Evolutionary conservation across 2,113 vertebrate species (phyloP), one percentile per base, ranked within the genome.

Genomic region (Siniperca chuatsi): DNA sequence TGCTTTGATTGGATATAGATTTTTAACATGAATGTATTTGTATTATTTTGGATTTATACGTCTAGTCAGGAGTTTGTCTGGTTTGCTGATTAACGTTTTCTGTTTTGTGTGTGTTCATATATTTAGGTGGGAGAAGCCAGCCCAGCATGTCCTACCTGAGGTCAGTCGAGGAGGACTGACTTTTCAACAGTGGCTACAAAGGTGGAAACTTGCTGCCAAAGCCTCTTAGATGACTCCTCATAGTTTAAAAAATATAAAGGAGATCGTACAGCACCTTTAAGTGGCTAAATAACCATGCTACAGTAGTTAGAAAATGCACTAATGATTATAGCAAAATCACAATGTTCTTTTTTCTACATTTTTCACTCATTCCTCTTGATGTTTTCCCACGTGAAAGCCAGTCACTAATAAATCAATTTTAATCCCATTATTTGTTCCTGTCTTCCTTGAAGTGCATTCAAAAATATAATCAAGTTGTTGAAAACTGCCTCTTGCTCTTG

Each of bases 121-220:
- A n/a, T 81, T 12, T 67, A 97, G 96, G 96, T 97, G 96, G 96
- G 94, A 96, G 78, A 95, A 94, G 86, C 96, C 96, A 0, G 96
- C 89, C 0, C 96, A 97, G 91, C 92, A 94, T 69, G 91, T 89
- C 29, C 87, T 97, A 1, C 93, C 96, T 2, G 92, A 94, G 2
- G 66, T 95, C 82, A 78, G 35, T 3, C 88, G 89, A 72, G 92
- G 92, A 35, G 96, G 95, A 25, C 86, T 94, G 81, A 96, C 94
- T 44, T 93, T 95, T 73, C 94, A 94, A 15, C 95, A 96, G 88
- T 97, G 96, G 96, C 81, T 96, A 2, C 95, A 96, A 72, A 86
- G 92, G 57, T 97, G 96, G 96, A 96, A 89, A 84, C 79, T 95
- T 57, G 95, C 95, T 52, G 86, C 92, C 25, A 95, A 93, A 66